These are phyloP conservation scores for Eledona agricola DNA, from an alignment of 2,888 invertebrate species.

Conservation along the genomic window DNA sequence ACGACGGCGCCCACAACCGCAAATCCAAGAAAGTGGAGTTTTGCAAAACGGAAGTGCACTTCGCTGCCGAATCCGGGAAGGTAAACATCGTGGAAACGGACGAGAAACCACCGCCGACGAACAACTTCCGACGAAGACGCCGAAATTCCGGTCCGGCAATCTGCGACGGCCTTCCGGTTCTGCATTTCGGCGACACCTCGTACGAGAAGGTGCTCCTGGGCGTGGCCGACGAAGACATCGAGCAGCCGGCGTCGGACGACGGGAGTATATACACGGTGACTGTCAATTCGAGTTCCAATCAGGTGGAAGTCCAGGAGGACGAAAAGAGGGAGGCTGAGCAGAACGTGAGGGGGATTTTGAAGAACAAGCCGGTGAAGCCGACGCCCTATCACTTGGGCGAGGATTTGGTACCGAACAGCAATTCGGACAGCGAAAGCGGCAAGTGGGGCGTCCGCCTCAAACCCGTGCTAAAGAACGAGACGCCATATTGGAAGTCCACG, in stretches of 20 bases:
- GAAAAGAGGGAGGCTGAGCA: conserved; percentile 51
- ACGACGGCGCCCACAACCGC: conserved; percentile 60
- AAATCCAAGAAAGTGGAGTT: conserved; percentile 82
- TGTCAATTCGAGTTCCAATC: conserved; percentile 45
- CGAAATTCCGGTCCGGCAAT: conserved; percentile 63
- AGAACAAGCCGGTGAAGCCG: conserved; percentile 78
- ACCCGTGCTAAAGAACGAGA: conserved; percentile 56
- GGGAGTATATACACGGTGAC: conserved; percentile 45
- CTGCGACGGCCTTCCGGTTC: conserved; percentile 65
- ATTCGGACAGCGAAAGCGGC: conserved; percentile 47
- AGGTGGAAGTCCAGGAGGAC: conserved; percentile 42
- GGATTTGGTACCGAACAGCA: conserved; percentile 61
- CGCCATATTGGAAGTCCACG: conserved; percentile 62
- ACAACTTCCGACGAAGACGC: conserved; percentile 77
- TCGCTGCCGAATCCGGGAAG: conserved; percentile 84
- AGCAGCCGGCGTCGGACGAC: conserved; percentile 17
- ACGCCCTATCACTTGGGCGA: conserved; percentile 79
- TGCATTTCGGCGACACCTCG: conserved; percentile 71
- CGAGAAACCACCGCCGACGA: conserved; percentile 85
- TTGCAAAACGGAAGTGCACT: conserved; percentile 89
- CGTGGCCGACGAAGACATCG: conserved; percentile 37
- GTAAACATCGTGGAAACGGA: conserved; percentile 89
- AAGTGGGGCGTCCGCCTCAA: conserved; percentile 66
- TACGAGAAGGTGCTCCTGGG: conserved; percentile 63
- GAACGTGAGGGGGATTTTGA: conserved; percentile 74